Percentiles rank a stretch among this genome's conserved stretches.
These are phyloP conservation scores for Drosophila borealis DNA, from an alignment of 2,888 invertebrate genomes.

Conservation along the genomic window DNA sequence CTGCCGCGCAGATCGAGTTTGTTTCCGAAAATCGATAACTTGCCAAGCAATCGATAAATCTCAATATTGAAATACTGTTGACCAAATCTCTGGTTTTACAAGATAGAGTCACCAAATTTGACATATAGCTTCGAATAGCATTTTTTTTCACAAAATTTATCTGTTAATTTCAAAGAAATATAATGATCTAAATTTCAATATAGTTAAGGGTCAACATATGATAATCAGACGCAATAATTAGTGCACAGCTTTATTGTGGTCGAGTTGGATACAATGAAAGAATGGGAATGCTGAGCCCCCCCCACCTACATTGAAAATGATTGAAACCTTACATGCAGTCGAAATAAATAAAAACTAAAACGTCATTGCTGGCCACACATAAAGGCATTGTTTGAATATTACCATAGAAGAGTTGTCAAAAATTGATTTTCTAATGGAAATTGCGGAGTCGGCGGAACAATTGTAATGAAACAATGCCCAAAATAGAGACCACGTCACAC, in stretches of 20 bases:
- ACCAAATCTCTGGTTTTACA: no score
- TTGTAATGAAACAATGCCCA: slow-evolving; percentile 41
- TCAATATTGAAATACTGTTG: no score
- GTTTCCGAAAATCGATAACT: no score
- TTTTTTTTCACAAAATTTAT: no score
- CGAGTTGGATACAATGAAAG: slow-evolving; percentile 13
- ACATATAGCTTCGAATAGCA: no score
- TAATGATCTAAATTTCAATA: not conserved
- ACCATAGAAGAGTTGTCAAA: slow-evolving; percentile 67
- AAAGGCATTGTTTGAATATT: slow-evolving; percentile 42
- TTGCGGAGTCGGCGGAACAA: slow-evolving; percentile 46
- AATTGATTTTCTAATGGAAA: slow-evolving; percentile 70
- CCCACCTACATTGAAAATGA: slow-evolving; percentile 30
- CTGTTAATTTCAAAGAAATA: no score
- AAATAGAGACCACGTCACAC: slow-evolving; percentile 63
- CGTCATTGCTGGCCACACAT: slow-evolving; percentile 59
- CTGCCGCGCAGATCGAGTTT: no score
- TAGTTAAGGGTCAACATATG: not conserved
- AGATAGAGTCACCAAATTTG: no score
- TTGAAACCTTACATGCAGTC: slow-evolving; percentile 42
- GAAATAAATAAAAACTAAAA: slow-evolving; percentile 31
- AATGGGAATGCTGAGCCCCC: slow-evolving; percentile 3
- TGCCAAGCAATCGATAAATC: no score
- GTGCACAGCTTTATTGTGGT: slow-evolving; percentile 12
- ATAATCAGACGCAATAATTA: slow-evolving; percentile 39